phyloP scores from a whole-genome alignment of 1,140 invertebrate genomes.

The Zaprionus inermis region DNA sequence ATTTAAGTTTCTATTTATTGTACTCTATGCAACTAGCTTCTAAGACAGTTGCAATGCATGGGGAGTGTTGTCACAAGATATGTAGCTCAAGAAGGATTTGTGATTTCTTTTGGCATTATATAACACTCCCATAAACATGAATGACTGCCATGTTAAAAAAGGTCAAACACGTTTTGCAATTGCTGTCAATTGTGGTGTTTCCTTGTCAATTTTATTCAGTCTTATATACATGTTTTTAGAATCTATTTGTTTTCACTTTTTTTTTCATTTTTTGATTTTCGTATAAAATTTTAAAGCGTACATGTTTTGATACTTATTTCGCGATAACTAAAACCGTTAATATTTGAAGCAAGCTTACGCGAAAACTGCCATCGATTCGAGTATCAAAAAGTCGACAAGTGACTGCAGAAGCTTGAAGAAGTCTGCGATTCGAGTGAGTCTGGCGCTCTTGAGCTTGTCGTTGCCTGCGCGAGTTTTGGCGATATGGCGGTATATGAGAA shows the following conservation, averaged over 20 bases:
- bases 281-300: background rate
- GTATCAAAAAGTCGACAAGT: too few species aligned
- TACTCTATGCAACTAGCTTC: too few species aligned
- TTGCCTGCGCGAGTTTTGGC: too few species aligned
- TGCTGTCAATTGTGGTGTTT: background rate
- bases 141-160: too few species aligned
- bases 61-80: too few species aligned
- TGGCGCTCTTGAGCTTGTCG: too few species aligned
- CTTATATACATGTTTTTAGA: background rate
- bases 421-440: background rate
- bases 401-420: background rate
- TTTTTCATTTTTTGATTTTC: background rate
- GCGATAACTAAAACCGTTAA: background rate
- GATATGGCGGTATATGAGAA: slow-evolving; percentile 43
- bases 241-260: background rate
- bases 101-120: too few species aligned
- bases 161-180: background rate
- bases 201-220: background rate
- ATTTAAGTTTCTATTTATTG: too few species aligned
- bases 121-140: too few species aligned
- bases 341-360: background rate
- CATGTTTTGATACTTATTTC: background rate
- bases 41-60: too few species aligned
- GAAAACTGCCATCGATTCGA: background rate
- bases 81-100: too few species aligned